These are phyloP conservation scores for Caerostris darwini DNA, from an alignment of 1,140 invertebrate genomes.

Conservation along the genomic window DNA sequence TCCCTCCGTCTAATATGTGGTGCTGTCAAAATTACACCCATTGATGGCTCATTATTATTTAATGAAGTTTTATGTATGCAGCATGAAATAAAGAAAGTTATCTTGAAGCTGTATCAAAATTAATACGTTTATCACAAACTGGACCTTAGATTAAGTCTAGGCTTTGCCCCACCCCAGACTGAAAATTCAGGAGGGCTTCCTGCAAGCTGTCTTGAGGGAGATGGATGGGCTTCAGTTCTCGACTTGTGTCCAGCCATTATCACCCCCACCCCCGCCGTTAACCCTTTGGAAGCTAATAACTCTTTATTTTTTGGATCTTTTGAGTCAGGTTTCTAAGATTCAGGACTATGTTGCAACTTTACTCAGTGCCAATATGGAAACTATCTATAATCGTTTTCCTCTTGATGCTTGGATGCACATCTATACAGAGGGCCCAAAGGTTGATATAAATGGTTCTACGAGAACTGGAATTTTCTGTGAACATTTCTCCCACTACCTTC, in stretches of 20 bases:
- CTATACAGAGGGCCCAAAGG: not conserved
- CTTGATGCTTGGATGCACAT: not conserved
- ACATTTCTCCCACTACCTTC: not conserved
- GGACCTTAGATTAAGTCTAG: not conserved
- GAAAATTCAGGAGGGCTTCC: not conserved
- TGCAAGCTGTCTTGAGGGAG: slow-evolving; percentile 11
- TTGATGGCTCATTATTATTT: not conserved
- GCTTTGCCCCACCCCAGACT: not conserved
- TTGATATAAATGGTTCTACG: too few relatives aligned
- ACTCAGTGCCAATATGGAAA: slow-evolving; percentile 8
- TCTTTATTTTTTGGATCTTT: not conserved
- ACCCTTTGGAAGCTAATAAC: not conserved
- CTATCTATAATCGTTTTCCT: slow-evolving; percentile 28
- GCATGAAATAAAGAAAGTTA: not conserved
- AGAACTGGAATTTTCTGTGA: slow-evolving; percentile 20
- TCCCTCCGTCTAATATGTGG: not conserved
- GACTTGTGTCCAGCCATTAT: not conserved
- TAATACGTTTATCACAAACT: not conserved
- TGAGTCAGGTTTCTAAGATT: not conserved
- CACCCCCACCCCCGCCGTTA: not conserved
- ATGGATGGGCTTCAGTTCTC: not conserved
- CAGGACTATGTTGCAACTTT: not conserved
- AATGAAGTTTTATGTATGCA: not conserved
- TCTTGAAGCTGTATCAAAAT: not conserved
- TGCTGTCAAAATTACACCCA: not conserved